Conservation (phyloP, 1,140 invertebrate genomes). For the Drosophila oshimai region DNA sequence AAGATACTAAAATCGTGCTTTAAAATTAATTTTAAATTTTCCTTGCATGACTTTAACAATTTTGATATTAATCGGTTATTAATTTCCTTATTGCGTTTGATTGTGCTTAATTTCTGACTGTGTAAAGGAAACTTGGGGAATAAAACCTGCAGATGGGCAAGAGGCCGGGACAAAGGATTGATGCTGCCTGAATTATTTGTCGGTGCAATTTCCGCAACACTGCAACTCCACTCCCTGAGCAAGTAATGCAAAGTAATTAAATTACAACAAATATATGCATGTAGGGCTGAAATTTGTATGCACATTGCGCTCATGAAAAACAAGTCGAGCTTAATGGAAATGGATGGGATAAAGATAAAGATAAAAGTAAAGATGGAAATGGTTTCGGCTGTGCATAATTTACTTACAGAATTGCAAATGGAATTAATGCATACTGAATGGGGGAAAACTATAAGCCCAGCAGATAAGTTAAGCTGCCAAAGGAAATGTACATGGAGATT, state of each 20-base stretch:
- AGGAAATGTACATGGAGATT: too few relatives aligned
- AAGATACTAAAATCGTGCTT: neutral
- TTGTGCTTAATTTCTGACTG: slow-evolving; percentile 3
- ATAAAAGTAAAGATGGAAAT: slow-evolving; percentile 7
- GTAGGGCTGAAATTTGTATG: neutral
- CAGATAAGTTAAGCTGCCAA: neutral
- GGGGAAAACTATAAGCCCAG: neutral
- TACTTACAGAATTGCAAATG: slow-evolving; percentile 10
- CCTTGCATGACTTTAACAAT: slow-evolving; percentile 8
- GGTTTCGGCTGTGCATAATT: slow-evolving; percentile 18
- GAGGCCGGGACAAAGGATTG: slow-evolving; percentile 12
- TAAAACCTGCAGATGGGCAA: neutral
- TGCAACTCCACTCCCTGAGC: slow-evolving; percentile 1
- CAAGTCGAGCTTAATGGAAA: slow-evolving; percentile 12
- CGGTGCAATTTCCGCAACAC: neutral
- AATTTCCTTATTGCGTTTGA: slow-evolving; percentile 2
- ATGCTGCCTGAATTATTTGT: slow-evolving; percentile 8
- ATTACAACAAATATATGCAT: slow-evolving; percentile 26
- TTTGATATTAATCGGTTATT: slow-evolving; percentile 6
- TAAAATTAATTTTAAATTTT: neutral
- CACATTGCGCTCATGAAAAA: neutral
- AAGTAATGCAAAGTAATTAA: slow-evolving; percentile 29
- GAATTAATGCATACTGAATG: slow-evolving; percentile 12
- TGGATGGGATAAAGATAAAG: neutral
- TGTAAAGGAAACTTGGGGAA: neutral